A percentile compares a stretch with the other conserved stretches of the same genome.
phyloP scores from a whole-genome alignment of 2,888 invertebrate species.

The Caenorhabditis panamensis region DNA sequence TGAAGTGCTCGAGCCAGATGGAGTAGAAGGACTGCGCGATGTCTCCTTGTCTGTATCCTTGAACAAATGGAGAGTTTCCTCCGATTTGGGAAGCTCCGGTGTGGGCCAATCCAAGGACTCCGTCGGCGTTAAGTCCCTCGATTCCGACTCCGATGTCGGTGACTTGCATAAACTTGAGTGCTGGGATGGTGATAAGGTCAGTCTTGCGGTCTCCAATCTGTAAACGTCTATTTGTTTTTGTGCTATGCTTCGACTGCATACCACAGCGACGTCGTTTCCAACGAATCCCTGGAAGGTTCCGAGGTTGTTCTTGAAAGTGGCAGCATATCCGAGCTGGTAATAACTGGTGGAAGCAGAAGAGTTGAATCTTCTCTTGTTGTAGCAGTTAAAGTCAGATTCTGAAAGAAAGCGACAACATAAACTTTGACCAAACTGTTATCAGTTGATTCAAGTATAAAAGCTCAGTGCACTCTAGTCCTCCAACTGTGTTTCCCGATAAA shows the following conservation, averaged over 20 bases:
- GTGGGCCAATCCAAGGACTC: constrained; percentile 46
- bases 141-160: constrained; percentile 30
- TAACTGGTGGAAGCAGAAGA: constrained; percentile 31
- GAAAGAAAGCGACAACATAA: neutral
- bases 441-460: neutral
- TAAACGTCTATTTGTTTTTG: neutral
- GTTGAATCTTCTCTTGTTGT: constrained; percentile 51
- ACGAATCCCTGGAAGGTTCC: constrained; percentile 45
- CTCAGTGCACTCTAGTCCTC: constrained; percentile 11
- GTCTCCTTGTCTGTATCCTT: constrained; percentile 45
- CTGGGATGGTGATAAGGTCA: constrained; percentile 52
- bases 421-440: constrained; percentile 12
- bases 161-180: constrained; percentile 39
- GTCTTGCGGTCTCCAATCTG: constrained; percentile 54
- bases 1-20: constrained; percentile 58
- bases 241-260: neutral
- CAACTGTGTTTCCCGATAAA: constrained; percentile 19
- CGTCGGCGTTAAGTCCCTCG: constrained; percentile 36
- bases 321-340: constrained; percentile 24
- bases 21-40: constrained; percentile 47
- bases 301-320: constrained; percentile 37
- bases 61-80: constrained; percentile 53
- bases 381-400: constrained; percentile 24
- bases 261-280: constrained; percentile 44
- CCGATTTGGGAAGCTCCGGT: constrained; percentile 35